Evolutionary conservation across 2,888 invertebrate genomes (phyloP).

Genomic region (Caenorhabditis sp.): DNA sequence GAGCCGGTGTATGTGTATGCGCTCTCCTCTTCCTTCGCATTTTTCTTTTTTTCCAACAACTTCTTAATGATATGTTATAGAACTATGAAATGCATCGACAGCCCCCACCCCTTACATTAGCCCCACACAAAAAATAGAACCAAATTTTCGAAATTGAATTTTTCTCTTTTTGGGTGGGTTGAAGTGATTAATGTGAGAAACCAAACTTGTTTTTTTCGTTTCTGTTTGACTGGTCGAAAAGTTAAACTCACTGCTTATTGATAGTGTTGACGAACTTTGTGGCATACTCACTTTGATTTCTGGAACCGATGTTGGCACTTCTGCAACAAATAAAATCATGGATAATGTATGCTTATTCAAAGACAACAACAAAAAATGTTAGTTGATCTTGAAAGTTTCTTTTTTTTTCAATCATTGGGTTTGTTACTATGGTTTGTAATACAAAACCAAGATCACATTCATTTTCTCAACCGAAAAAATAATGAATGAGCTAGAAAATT

Average conservation of each 20-base stretch:
- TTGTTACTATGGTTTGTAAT: too few species aligned
- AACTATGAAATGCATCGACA: not conserved
- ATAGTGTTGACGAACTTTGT: constrained; percentile 44
- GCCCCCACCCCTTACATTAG: too few species aligned
- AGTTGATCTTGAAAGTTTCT: too few species aligned
- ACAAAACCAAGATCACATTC: too few species aligned
- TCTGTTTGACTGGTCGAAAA: not conserved
- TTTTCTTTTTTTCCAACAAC: not conserved
- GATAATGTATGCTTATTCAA: too few species aligned
- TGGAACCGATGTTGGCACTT: constrained; percentile 50
- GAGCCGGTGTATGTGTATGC: not conserved
- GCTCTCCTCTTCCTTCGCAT: not conserved
- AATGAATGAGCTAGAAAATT: too few species aligned
- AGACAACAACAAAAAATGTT: too few species aligned
- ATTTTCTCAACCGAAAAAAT: too few species aligned
- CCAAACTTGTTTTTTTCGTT: not conserved
- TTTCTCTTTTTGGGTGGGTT: not conserved
- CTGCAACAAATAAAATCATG: constrained; percentile 23
- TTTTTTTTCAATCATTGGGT: not conserved
- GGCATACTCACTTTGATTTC: constrained; percentile 50
- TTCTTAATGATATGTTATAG: constrained; percentile 1
- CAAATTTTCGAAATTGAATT: not conserved
- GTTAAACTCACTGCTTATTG: constrained; percentile 45
- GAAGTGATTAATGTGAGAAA: not conserved
- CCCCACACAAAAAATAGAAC: not conserved